Base-by-base conservation (phyloP, 2,797 vertebrate genomes). In the Amphiprion clarkii region DNA sequence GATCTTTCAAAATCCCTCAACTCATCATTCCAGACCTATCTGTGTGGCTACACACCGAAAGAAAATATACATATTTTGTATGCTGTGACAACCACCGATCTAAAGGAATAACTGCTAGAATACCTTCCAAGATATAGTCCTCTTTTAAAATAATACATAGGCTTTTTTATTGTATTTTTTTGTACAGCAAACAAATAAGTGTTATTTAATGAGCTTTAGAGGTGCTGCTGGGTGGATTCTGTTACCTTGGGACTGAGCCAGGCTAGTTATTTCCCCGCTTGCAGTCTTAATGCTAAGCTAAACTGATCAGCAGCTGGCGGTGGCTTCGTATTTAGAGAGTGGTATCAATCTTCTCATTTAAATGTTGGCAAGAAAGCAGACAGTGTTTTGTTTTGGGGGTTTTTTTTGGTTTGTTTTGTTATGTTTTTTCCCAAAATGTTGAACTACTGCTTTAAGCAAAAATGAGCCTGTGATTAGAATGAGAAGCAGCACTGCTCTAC, bases 291-390 rank as follows among this genome's bases (percentile, higher is more conserved):
- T 53, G 16, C 40, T 51, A 53, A 53, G 25, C 53, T 73, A 53
- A 53, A 25, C 53, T 73, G 61, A 62, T 29, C 10, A 39, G 64
- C 19, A 53, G 21, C 51, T 48, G 70, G 39, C 17, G 5, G 17
- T 33, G 27, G 58, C 29, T 44, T 64, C 31, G 33, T 48, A 31
- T 52, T 65, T 31, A 53, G 23, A 71, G 42, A 27, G 40, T 16
- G 44, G 53, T 4, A 65, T 62, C 59, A 42, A 57, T 69, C 54
- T 69, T 14, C 25, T 69, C 14, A 40, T 72, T 61, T 57, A 51
- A 49, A 39, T 27, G 61, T 60, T 42, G 52, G 39, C 67, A 62
- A 57, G 71, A n/a, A 42, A 66, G 16, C 31, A 25, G 52, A 33
- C 16, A 9, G 14, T 36, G 33, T 36, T 9, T 36, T 6, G 1